Base-by-base conservation (phyloP, 2,888 invertebrate genomes). In the Eupeodes latifasciatus region DNA sequence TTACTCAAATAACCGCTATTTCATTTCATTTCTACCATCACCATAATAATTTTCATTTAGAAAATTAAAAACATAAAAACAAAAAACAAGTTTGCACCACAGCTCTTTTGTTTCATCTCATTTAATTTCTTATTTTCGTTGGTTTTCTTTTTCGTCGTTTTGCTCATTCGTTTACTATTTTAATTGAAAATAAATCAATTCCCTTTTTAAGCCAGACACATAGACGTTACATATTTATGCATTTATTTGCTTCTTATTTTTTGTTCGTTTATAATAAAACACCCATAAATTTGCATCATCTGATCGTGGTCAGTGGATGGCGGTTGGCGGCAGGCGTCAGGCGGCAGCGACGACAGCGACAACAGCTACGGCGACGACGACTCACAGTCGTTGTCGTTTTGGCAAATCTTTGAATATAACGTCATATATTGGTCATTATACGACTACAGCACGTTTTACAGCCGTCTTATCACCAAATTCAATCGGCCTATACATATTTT, bases 181-280 rank as follows among this genome's bases (percentile, higher is more conserved):
- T 81, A 88, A 88, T 88, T 84, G 87, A 84, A 84, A 88, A 84
- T 88, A 88, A 88, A 88, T 88, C 84, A 88, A 87, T 77, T 88
- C 87, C 84, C 62, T 80, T 81, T 83, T 84, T 14, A 36, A 72
- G 72, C 27, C 27, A 19, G 59, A 44, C 27, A 76, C 47, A 64
- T 49, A 27, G 55, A 69, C 72, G 4, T 27, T 6, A 40, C 36
- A 59, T 11, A 44, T 57, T 27, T 27, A 57, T 57, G 7, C 27
- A 34, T 14, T 27, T n/a, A 16, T 27, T 27, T 27, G 27, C 27
- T 27, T 27, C 27, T 27, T 27, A 19, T 34, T 55, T 40, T 10
- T 53, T 40, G 7, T 47, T 16, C 6, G 47, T 57, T 77, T 67
- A 55, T 47, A 47, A 19, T 11, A 36, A 77, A 66, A 66, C 83